Percentiles rank a stretch among this genome's conserved stretches.
Evolutionary conservation across 2,888 invertebrate species (phyloP).

Genomic region (Molanna angustata): DNA sequence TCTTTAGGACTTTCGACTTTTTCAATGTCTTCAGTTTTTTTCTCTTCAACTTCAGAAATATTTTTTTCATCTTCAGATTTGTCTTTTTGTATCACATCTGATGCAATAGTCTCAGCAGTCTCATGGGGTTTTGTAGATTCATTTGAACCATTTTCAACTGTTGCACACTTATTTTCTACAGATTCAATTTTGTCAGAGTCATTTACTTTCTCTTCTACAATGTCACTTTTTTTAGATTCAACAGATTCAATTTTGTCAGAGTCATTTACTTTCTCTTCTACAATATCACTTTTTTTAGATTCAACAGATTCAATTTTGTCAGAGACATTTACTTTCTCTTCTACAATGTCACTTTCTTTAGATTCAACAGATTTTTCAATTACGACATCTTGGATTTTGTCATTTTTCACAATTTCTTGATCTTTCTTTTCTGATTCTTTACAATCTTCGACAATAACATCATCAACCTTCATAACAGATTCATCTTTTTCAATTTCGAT

Average conservation of each 20-base stretch:
- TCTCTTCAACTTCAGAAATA: too few species aligned
- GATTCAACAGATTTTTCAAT: neutral
- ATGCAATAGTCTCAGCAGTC: too few species aligned
- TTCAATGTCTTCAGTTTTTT: too few species aligned
- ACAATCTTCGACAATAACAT: neutral
- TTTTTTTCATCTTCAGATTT: too few species aligned
- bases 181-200: too few species aligned
- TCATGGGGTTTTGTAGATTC: too few species aligned
- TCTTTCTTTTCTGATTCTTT: conserved; percentile 5
- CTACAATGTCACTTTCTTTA: neutral
- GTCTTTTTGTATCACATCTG: too few species aligned
- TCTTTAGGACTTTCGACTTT: too few species aligned
- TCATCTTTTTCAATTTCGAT: conserved; percentile 21
- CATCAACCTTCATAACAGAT: conserved; percentile 3
- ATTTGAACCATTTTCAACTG: too few species aligned
- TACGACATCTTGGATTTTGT: conserved; percentile 7
- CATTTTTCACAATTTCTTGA: conserved; percentile 16
- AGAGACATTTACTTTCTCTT: too few species aligned
- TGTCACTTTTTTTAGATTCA: neutral
- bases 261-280: too few species aligned
- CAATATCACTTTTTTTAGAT: neutral
- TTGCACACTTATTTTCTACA: neutral
- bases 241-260: too few species aligned
- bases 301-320: neutral
- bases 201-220: neutral